Percentiles rank a stretch among this genome's conserved stretches.
These are phyloP conservation scores for Forficula auricularia DNA, from an alignment of 1,140 invertebrate genomes.

Conservation along the genomic window DNA sequence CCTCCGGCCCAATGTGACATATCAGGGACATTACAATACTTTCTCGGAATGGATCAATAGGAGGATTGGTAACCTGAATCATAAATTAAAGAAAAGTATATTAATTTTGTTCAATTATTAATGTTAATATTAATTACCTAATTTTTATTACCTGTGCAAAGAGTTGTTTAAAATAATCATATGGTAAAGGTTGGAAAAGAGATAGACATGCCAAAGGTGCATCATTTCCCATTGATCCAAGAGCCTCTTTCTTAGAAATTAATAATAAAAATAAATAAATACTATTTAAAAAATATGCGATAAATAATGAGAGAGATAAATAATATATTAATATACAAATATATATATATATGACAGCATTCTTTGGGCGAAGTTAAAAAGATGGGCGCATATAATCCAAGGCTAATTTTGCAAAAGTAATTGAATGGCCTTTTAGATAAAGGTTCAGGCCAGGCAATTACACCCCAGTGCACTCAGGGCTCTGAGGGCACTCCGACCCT, in stretches of 20 bases:
- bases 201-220: conserved; percentile 92
- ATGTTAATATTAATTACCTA: neutral
- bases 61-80: conserved; percentile 86
- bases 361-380: too few species aligned
- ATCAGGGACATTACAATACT: conserved; percentile 96
- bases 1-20: conserved; percentile 78
- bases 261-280: neutral
- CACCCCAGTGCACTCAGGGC: too few species aligned
- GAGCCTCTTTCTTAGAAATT: conserved; percentile 74
- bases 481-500: too few species aligned
- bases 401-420: too few species aligned
- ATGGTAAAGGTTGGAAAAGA: conserved; percentile 79
- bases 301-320: conserved; percentile 5
- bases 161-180: conserved; percentile 98
- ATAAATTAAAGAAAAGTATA: too few species aligned
- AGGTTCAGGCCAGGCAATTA: too few species aligned
- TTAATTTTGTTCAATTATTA: conserved; percentile 1
- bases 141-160: conserved; percentile 65
- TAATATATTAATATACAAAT: neutral
- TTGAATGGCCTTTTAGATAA: too few species aligned
- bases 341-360: too few species aligned
- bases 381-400: too few species aligned
- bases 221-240: conserved; percentile 99
- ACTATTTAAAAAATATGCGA: conserved; percentile 10
- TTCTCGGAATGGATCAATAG: conserved; percentile 98